Percentiles rank a stretch among this genome's conserved stretches.
phyloP scores from a whole-genome alignment of 2,888 invertebrate species.

The Balanococcus diminutus region DNA sequence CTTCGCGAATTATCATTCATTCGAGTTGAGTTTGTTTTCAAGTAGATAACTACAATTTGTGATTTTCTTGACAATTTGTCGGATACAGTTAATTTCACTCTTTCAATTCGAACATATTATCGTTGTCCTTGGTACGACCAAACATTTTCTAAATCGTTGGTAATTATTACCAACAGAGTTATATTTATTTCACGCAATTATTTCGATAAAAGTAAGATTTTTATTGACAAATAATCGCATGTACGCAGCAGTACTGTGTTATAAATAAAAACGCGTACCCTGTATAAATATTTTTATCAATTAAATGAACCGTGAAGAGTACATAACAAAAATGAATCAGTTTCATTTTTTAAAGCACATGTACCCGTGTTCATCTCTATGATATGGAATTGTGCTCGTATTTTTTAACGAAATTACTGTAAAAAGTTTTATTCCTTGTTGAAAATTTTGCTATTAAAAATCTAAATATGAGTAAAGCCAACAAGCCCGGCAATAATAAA shows the following conservation, averaged over 20 bases:
- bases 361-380: not conserved
- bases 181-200: not conserved
- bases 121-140: not conserved
- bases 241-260: not conserved
- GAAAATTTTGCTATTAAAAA: not conserved
- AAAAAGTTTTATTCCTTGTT: not conserved
- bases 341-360: not conserved
- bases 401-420: too few species aligned
- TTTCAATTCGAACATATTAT: not conserved
- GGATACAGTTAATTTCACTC: not conserved
- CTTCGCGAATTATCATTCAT: too few species aligned
- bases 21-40: too few species aligned
- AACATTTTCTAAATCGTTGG: not conserved
- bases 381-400: too few species aligned
- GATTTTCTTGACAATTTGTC: not conserved
- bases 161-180: not conserved
- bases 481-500: too few species aligned
- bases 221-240: not conserved
- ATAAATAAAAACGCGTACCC: not conserved
- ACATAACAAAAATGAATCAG: not conserved
- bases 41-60: too few species aligned
- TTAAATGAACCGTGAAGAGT: not conserved
- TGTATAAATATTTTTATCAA: not conserved
- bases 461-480: not conserved
- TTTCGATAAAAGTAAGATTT: constrained; percentile 12